Conservation (phyloP, 1,140 invertebrate genomes). For the Panulirus ornatus region DNA sequence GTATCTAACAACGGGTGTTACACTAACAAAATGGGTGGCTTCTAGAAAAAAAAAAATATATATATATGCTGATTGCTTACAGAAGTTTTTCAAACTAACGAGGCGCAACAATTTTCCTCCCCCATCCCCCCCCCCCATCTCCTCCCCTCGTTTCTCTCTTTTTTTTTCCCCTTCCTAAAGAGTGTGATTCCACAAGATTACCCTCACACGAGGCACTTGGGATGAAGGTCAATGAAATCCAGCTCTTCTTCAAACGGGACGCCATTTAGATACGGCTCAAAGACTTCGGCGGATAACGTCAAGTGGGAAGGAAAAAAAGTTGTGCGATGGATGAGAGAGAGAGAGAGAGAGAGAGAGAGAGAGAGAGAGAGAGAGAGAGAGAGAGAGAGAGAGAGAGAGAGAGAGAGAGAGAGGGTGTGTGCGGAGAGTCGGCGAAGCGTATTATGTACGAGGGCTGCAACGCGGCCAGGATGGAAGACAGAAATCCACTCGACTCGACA, state of each 20-base stretch:
- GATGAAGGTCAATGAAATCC: background rate
- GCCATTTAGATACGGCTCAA: background rate
- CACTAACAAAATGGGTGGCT: background rate
- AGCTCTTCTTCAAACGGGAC: background rate
- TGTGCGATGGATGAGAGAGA: no score
- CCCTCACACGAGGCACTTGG: background rate
- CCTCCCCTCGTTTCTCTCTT: background rate
- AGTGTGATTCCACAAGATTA: background rate
- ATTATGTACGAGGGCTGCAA: no score
- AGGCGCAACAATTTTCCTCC: no score
- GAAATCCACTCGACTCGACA: background rate
- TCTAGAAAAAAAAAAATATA: background rate
- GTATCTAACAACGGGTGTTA: background rate
- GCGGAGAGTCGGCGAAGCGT: no score
- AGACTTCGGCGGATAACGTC: background rate
- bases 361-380: conserved; percentile 7
- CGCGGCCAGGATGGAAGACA: no score
- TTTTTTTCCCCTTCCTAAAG: background rate
- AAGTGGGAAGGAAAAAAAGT: background rate
- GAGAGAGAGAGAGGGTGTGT: no score
- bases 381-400: conserved; percentile 7
- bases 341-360: background rate
- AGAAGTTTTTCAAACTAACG: no score
- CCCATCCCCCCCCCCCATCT: background rate
- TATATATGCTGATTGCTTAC: background rate